Conservation (phyloP, 2,113 vertebrate genomes). For the Lanius collurio region DNA sequence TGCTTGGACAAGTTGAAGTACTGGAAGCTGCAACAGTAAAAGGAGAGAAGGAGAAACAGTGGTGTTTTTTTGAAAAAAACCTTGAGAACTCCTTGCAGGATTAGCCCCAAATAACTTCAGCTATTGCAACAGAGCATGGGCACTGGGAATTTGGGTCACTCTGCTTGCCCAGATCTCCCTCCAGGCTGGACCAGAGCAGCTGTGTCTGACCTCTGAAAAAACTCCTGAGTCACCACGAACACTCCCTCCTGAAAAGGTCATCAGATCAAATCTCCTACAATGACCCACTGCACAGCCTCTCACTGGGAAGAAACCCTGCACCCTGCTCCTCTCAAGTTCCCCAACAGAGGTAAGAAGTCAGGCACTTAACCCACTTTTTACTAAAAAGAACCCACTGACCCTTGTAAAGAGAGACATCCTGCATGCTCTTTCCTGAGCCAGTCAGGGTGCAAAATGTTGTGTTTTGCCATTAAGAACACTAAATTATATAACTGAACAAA, state of each 20-base stretch:
- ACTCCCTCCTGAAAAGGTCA: neutral
- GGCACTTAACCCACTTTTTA: neutral
- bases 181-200: neutral
- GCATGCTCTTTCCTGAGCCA: neutral
- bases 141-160: neutral
- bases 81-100: neutral
- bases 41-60: neutral
- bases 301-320: neutral
- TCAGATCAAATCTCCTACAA: neutral
- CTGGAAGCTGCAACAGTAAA: neutral
- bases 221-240: neutral
- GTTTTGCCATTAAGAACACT: neutral
- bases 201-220: neutral
- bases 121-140: neutral
- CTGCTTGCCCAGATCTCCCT: neutral
- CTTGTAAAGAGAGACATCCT: neutral
- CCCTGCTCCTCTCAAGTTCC: neutral
- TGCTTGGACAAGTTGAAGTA: neutral
- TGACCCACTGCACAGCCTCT: neutral
- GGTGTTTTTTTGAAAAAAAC: rapidly evolving
- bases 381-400: neutral
- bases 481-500: neutral
- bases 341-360: neutral
- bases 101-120: neutral
- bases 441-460: neutral